These are phyloP conservation scores for Nothura maculosa DNA, from an alignment of 2,797 vertebrate species.

Conservation along the genomic window DNA sequence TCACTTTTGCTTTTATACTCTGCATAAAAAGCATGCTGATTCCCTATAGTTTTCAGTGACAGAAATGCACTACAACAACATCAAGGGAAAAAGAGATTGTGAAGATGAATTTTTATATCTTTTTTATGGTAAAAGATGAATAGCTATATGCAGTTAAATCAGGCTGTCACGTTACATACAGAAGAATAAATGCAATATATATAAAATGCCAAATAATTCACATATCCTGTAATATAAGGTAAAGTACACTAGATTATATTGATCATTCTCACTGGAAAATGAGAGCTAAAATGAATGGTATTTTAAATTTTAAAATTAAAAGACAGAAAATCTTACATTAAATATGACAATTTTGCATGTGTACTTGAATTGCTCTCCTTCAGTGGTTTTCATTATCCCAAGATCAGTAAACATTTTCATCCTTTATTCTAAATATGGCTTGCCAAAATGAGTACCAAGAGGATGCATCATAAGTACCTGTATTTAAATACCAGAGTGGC, in stretches of 20 bases:
- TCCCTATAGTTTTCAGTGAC: background rate
- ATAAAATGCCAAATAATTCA: background rate
- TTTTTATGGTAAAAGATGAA: fast-evolving
- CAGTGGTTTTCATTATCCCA: background rate
- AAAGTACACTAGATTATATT: background rate
- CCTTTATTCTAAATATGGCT: background rate
- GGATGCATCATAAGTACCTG: background rate
- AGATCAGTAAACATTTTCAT: background rate
- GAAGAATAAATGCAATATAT: background rate
- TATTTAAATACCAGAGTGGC: background rate
- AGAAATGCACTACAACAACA: background rate
- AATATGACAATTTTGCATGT: background rate
- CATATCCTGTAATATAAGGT: background rate
- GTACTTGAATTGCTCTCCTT: background rate
- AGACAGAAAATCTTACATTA: background rate
- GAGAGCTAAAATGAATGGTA: background rate
- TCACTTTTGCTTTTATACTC: background rate
- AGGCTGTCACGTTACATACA: background rate
- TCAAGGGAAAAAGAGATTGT: background rate
- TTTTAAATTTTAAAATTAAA: conserved; percentile 14
- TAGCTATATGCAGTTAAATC: background rate
- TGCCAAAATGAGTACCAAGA: background rate
- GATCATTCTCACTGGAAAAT: background rate
- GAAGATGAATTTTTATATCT: no score
- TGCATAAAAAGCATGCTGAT: background rate